A percentile compares a stretch with the other conserved stretches of the same genome.
These are phyloP conservation scores for Apostichopus leukothele DNA, from an alignment of 53 echinoderm and acorn worm species.

Conservation along the genomic window DNA sequence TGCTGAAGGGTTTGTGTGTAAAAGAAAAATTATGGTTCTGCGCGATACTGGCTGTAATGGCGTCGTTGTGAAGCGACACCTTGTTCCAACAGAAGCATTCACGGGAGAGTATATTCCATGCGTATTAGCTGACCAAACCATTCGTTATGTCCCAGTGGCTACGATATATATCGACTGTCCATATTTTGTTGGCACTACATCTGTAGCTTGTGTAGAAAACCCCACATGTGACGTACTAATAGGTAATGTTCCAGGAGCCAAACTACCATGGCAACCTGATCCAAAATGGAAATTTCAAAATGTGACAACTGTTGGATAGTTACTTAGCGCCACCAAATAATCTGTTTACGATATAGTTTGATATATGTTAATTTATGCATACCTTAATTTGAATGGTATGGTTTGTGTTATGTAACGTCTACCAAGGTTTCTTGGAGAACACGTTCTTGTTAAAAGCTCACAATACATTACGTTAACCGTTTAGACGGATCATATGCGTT, in stretches of 20 bases:
- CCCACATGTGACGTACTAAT: neutral
- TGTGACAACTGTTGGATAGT: no score
- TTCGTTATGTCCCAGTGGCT: neutral
- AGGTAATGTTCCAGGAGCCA: constrained; percentile 18
- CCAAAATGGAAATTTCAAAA: neutral
- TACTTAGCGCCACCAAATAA: no score
- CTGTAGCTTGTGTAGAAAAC: neutral
- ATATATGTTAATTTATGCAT: no score
- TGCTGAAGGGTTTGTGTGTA: constrained; percentile 12
- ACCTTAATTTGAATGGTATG: no score
- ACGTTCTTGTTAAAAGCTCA: no score
- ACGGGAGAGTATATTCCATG: constrained; percentile 28
- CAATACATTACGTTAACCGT: no score
- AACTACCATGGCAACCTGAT: neutral
- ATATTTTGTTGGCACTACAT: neutral
- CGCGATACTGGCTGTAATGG: constrained; percentile 62
- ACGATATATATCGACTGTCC: neutral
- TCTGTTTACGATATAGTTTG: no score
- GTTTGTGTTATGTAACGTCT: no score
- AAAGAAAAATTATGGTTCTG: constrained; percentile 27
- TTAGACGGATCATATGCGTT: no score
- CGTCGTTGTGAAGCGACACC: constrained; percentile 31
- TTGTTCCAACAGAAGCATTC: neutral
- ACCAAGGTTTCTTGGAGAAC: no score
- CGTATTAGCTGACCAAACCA: constrained; percentile 12